Percentiles rank a stretch among this genome's conserved stretches.
Evolutionary conservation across 2,888 invertebrate species (phyloP).

Genomic region (Caenorhabditis sulstoni): DNA sequence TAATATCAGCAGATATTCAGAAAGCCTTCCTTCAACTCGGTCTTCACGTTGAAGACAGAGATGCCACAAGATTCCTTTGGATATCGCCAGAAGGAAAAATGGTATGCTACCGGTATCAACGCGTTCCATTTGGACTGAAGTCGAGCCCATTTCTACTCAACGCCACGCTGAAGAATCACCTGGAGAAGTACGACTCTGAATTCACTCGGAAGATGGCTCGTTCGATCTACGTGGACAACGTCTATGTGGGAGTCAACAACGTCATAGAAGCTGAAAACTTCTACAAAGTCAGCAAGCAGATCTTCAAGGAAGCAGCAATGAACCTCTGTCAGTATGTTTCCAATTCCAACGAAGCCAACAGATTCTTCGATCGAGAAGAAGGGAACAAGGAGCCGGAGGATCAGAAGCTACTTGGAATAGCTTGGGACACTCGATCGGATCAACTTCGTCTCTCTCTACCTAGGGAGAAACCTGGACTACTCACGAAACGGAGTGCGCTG

Average conservation of each 20-base stretch:
- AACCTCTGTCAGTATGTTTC: constrained; percentile 18
- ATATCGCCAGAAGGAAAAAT: not conserved
- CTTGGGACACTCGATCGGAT: constrained; percentile 17
- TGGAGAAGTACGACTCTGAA: not conserved
- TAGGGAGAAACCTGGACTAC: not conserved
- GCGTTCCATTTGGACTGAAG: constrained; percentile 67
- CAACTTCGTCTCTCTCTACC: not conserved
- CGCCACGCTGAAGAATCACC: constrained; percentile 45
- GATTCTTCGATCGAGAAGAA: not conserved
- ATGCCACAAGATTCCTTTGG: constrained; percentile 65
- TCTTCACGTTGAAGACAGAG: constrained; percentile 56
- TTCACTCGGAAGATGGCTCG: not conserved
- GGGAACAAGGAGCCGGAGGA: not conserved
- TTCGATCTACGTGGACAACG: constrained; percentile 31
- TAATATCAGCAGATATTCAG: constrained; percentile 62
- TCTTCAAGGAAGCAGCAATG: constrained; percentile 20
- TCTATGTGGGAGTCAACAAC: constrained; percentile 12
- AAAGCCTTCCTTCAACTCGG: constrained; percentile 69
- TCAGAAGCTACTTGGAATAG: constrained; percentile 23
- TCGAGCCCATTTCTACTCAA: constrained; percentile 62
- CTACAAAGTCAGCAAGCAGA: constrained; percentile 4
- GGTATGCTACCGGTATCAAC: constrained; percentile 45
- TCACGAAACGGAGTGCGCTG: constrained; percentile 23
- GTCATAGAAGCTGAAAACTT: constrained; percentile 3
- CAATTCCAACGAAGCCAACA: constrained; percentile 6